A percentile compares a stretch with the other conserved stretches of the same genome.
Conservation (phyloP, 2,888 invertebrate species). For the Drosophila dives region DNA sequence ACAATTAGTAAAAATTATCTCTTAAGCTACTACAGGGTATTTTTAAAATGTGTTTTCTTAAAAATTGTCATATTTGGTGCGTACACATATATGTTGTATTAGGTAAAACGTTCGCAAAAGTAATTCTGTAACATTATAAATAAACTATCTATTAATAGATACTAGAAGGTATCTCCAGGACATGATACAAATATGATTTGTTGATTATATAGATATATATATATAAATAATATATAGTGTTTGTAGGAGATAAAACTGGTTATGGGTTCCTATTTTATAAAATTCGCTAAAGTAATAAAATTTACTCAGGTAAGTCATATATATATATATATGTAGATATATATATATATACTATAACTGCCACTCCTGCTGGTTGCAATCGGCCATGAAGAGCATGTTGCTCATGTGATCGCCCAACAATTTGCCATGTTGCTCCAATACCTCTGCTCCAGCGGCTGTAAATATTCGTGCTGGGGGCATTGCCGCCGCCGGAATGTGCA, state of each 20-base stretch:
- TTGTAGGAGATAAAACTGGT: not conserved
- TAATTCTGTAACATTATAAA: not conserved
- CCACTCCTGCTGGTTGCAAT: slow-evolving; percentile 53
- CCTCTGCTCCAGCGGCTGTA: slow-evolving; percentile 22
- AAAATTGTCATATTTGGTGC: not conserved
- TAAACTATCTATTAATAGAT: not conserved
- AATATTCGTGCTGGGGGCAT: slow-evolving; percentile 48
- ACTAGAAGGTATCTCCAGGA: not conserved
- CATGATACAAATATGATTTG: not conserved
- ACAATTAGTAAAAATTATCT: not conserved
- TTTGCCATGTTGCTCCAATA: slow-evolving; percentile 23
- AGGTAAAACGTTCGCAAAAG: not conserved
- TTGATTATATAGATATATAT: not conserved
- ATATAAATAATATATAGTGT: not conserved
- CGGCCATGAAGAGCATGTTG: slow-evolving; percentile 51
- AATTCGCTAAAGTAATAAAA: slow-evolving; percentile 24
- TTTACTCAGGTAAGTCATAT: not conserved
- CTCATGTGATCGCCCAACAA: slow-evolving; percentile 38
- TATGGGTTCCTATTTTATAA: not conserved
- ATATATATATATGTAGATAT: not conserved
- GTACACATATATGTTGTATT: not conserved
- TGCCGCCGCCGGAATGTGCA: slow-evolving; percentile 59
- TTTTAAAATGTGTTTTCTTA: not conserved
- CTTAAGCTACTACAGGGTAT: not conserved
- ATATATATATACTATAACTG: slow-evolving; percentile 40